These are phyloP conservation scores for Flabesymbios commensalis DNA, from an alignment of 2,888 invertebrate species.

Conservation along the genomic window DNA sequence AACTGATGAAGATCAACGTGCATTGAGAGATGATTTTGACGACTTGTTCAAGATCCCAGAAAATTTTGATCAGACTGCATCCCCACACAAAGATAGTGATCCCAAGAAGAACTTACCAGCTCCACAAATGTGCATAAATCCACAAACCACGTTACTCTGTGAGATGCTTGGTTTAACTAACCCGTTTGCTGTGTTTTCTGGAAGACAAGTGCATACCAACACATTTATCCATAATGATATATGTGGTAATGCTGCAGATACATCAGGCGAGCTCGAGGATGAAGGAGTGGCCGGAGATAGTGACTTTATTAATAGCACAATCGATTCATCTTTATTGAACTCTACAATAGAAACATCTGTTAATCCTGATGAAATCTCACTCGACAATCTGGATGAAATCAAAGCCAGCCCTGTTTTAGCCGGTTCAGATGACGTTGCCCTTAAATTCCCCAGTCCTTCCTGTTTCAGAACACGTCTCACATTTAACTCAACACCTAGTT, in stretches of 20 bases:
- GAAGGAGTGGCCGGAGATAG: slow-evolving; percentile 29
- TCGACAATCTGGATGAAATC: slow-evolving; percentile 34
- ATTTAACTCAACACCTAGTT: too few species aligned
- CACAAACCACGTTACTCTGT: slow-evolving; percentile 65
- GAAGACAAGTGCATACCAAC: slow-evolving; percentile 17
- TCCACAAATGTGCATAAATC: slow-evolving; percentile 55
- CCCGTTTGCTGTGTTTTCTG: slow-evolving; percentile 65
- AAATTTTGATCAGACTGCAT: slow-evolving; percentile 78
- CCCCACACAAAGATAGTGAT: slow-evolving; percentile 2
- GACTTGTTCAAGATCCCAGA: slow-evolving; percentile 73
- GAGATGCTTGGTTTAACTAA: slow-evolving; percentile 74
- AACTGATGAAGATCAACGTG: slow-evolving; percentile 73
- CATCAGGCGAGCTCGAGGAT: neutral
- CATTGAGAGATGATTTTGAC: slow-evolving; percentile 70
- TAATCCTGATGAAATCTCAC: slow-evolving; percentile 39
- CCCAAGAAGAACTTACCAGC: slow-evolving; percentile 24
- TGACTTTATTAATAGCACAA: neutral
- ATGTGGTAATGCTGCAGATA: too few species aligned
- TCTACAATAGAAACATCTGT: slow-evolving; percentile 1
- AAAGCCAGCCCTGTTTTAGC: neutral
- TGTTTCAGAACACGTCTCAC: too few species aligned
- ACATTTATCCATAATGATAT: too few species aligned
- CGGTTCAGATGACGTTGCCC: neutral
- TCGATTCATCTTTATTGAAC: slow-evolving; percentile 3
- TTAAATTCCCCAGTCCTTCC: neutral